A percentile compares a stretch with the other conserved stretches of the same genome.
Evolutionary conservation across 2,888 invertebrate genomes (phyloP).

Genomic region (Tenthredo mesomela): DNA sequence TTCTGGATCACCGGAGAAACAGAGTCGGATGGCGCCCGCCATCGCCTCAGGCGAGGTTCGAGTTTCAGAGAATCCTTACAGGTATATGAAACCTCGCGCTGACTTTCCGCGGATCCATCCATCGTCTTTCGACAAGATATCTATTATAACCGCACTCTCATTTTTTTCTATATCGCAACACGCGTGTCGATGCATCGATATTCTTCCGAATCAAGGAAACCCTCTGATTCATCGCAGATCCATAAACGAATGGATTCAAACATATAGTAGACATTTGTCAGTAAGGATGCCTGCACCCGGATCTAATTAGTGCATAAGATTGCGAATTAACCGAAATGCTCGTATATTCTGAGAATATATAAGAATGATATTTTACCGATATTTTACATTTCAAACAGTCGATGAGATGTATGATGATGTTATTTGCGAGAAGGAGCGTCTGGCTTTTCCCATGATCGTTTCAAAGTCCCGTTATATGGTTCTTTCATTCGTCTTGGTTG

Average conservation of each 20-base stretch:
- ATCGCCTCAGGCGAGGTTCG: conserved; percentile 48
- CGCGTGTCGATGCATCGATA: conserved; percentile 1
- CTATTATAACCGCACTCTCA: not conserved
- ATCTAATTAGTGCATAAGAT: not conserved
- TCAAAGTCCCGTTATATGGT: not conserved
- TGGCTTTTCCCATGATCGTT: conserved; percentile 31
- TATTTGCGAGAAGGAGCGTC: not conserved
- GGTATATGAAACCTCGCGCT: conserved; percentile 28
- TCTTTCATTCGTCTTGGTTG: conserved; percentile 12
- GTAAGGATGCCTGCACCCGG: not conserved
- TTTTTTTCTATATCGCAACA: conserved; percentile 7
- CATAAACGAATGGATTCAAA: not conserved
- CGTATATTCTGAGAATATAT: not conserved
- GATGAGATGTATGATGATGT: not conserved
- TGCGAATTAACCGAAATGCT: not conserved
- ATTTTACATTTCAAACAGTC: conserved; percentile 21
- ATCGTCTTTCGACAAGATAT: not conserved
- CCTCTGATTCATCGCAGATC: not conserved
- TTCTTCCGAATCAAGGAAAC: not conserved
- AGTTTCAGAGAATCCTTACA: conserved; percentile 51
- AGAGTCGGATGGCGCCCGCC: conserved; percentile 50
- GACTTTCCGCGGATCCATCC: conserved; percentile 24
- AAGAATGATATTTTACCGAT: not conserved
- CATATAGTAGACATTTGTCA: not conserved
- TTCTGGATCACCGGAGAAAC: conserved; percentile 49